These are phyloP conservation scores for Tetraodon nigroviridis DNA, from an alignment of 2,113 vertebrate genomes.

Conservation along the genomic window DNA sequence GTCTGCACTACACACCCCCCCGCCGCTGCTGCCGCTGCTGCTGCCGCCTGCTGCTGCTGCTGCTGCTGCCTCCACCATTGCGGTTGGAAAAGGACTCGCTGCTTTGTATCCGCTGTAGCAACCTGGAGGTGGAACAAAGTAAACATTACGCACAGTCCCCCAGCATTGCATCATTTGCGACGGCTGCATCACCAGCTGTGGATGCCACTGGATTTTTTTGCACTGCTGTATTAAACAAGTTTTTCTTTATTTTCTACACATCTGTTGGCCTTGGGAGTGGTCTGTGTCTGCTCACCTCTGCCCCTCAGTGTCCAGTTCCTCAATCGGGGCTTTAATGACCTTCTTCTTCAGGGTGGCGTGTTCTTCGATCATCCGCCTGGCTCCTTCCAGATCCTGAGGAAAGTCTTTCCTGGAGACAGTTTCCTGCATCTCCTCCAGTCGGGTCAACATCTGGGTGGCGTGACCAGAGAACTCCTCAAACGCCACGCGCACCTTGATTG, in stretches of 20 bases:
- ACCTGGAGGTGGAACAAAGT: constrained; percentile 37
- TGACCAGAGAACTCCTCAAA: constrained; percentile 98
- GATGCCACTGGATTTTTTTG: not conserved
- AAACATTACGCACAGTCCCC: not conserved
- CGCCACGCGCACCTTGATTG: constrained; percentile 83
- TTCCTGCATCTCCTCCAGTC: constrained; percentile 95
- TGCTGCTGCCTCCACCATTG: constrained; percentile 63
- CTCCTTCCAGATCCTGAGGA: constrained; percentile 94
- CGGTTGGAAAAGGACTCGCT: constrained; percentile 87
- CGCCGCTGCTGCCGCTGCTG: constrained; percentile 61
- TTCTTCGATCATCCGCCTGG: constrained; percentile 94
- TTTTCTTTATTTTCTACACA: not conserved
- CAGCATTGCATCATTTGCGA: not conserved
- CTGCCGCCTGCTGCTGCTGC: constrained; percentile 30
- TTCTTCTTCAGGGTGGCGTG: constrained; percentile 95
- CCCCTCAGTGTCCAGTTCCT: constrained; percentile 95
- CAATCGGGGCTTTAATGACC: constrained; percentile 95
- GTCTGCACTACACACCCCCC: constrained; percentile 83
- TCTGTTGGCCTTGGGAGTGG: not conserved
- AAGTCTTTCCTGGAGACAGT: constrained; percentile 92
- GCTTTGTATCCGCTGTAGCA: constrained; percentile 95
- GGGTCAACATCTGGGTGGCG: constrained; percentile 90
- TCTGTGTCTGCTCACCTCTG: constrained; percentile 69
- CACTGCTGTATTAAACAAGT: not conserved
- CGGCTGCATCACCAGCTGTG: no score